Percentiles rank a stretch among this genome's conserved stretches.
These are phyloP conservation scores for Phortica magna DNA, from an alignment of 2,888 invertebrate species.

Conservation along the genomic window DNA sequence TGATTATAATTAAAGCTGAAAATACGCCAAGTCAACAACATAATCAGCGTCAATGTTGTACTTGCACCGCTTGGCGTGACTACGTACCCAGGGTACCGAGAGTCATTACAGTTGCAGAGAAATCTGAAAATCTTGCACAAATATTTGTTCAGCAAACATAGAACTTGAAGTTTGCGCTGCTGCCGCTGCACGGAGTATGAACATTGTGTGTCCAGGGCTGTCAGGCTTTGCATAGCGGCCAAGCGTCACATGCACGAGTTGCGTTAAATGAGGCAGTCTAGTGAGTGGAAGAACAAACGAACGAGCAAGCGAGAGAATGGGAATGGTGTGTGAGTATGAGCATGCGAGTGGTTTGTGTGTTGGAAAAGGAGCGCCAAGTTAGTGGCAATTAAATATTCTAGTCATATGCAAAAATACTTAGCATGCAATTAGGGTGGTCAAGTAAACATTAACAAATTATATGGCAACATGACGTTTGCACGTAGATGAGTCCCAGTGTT, in stretches of 20 bases:
- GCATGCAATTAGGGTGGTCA: constrained; percentile 71
- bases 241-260: neutral
- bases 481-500: neutral
- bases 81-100: no score
- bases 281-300: neutral
- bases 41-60: neutral
- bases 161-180: constrained; percentile 23
- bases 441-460: constrained; percentile 72
- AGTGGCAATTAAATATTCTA: constrained; percentile 55
- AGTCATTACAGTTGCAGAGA: neutral
- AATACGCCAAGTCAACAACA: neutral
- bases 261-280: constrained; percentile 11
- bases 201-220: neutral
- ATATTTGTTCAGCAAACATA: constrained; percentile 35
- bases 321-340: neutral
- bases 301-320: neutral
- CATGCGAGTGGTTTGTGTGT: neutral
- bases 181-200: neutral
- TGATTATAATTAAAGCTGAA: constrained; percentile 5
- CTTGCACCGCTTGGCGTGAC: no score
- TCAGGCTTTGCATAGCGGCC: neutral
- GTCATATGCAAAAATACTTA: constrained; percentile 63
- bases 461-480: constrained; percentile 63
- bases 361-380: neutral
- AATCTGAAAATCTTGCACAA: constrained; percentile 37